Conservation (phyloP, 2,888 invertebrate genomes). For the Cosmia pyralina region DNA sequence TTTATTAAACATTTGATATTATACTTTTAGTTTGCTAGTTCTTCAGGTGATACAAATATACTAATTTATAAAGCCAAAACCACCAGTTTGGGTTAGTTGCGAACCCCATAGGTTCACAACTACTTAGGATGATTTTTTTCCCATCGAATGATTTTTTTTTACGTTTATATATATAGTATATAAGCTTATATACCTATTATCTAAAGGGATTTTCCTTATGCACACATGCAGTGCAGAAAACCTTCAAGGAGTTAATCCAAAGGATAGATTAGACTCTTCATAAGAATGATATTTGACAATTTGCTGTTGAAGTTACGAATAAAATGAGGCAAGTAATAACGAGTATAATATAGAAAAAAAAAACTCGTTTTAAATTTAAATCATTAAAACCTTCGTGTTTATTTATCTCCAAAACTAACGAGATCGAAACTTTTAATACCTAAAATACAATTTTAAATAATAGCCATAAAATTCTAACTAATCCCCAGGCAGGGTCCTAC, state of each 20-base stretch:
- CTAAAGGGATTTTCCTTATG: too few relatives aligned
- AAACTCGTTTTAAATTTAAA: not conserved
- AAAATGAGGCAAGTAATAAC: not conserved
- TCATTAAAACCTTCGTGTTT: not conserved
- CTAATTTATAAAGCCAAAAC: too few relatives aligned
- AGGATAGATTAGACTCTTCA: not conserved
- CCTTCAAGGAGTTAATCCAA: too few relatives aligned
- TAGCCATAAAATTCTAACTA: conserved; percentile 25
- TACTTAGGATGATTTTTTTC: too few relatives aligned
- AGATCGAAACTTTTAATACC: conserved; percentile 19
- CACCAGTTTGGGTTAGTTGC: too few relatives aligned
- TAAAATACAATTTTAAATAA: conserved; percentile 42
- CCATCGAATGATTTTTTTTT: too few relatives aligned
- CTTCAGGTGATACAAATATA: too few relatives aligned
- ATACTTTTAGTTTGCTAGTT: too few relatives aligned
- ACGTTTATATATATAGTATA: too few relatives aligned
- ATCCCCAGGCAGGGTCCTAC: conserved; percentile 29
- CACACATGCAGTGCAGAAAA: too few relatives aligned
- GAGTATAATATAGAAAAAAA: not conserved
- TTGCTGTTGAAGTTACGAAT: not conserved
- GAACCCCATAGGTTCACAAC: too few relatives aligned
- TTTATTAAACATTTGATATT: conserved; percentile 35
- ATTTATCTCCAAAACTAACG: conserved; percentile 13
- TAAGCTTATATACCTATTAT: too few relatives aligned
- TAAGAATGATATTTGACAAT: not conserved